Percentiles rank a stretch among this genome's conserved stretches.
Evolutionary conservation across 2,113 vertebrate genomes (phyloP).

Genomic region (Oenanthe oenanthe): DNA sequence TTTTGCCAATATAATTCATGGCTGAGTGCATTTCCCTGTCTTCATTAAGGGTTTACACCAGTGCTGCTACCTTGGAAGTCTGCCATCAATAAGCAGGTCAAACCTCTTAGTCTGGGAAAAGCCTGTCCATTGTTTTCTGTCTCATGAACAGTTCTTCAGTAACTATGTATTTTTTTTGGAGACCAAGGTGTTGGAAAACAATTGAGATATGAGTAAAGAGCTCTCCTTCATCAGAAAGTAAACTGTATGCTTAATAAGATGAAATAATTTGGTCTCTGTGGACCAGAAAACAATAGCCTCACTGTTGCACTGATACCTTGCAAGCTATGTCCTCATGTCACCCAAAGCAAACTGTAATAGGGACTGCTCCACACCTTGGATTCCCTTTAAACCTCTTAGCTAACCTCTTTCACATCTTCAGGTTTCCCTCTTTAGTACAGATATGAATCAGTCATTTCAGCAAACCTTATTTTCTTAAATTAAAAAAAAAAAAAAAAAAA

Average conservation of each 20-base stretch:
- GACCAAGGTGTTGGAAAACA: conserved; percentile 50
- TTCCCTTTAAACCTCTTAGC: conserved; percentile 26
- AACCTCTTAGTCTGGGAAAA: conserved; percentile 47
- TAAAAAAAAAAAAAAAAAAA: not conserved
- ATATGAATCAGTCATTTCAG: not conserved
- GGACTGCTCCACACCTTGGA: not conserved
- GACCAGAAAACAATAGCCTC: conserved; percentile 18
- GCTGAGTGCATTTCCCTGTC: not conserved
- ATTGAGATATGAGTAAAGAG: not conserved
- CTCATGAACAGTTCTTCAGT: conserved; percentile 27
- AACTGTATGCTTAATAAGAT: not conserved
- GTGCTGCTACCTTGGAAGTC: conserved; percentile 38
- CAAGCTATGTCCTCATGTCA: not conserved
- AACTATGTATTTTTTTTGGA: conserved; percentile 26
- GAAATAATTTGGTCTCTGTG: not conserved
- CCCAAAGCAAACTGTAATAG: not conserved
- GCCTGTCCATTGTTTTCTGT: conserved; percentile 47
- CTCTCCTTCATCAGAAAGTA: not conserved
- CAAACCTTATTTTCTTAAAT: not conserved
- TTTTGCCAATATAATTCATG: not conserved
- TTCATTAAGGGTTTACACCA: conserved; percentile 34
- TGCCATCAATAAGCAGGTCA: conserved; percentile 61
- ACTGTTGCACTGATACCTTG: conserved; percentile 34
- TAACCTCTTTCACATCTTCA: conserved; percentile 5
- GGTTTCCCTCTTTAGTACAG: not conserved